These are phyloP conservation scores for Hybognathus amarus DNA, from an alignment of 2,797 vertebrate species.

Conservation along the genomic window DNA sequence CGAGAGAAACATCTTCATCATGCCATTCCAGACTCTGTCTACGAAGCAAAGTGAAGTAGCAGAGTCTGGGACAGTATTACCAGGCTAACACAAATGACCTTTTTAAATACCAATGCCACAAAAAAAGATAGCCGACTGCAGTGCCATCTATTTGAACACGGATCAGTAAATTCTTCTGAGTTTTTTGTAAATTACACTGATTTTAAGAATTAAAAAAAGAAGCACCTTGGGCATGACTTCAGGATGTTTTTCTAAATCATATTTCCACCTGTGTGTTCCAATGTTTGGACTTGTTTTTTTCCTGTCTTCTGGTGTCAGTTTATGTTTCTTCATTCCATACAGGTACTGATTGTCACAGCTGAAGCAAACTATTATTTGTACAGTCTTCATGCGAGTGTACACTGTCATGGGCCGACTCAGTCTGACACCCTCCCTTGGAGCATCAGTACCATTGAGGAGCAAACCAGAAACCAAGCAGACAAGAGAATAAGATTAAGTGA, in stretches of 20 bases:
- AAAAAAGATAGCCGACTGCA: background rate
- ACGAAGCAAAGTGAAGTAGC: no score
- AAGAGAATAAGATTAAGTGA: no score
- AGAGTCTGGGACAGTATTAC: no score
- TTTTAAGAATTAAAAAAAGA: background rate
- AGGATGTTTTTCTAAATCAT: background rate
- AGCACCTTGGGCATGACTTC: background rate
- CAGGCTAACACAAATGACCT: background rate
- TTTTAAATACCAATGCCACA: background rate
- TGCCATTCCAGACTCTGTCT: no score
- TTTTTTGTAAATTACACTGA: background rate
- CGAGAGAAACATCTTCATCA: no score
- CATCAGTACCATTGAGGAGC: no score
- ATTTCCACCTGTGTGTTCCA: background rate
- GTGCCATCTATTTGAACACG: background rate
- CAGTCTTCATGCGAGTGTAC: background rate
- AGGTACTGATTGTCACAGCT: background rate
- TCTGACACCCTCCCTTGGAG: no score
- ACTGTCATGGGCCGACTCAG: no score
- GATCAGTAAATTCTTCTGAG: background rate
- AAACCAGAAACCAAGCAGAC: no score
- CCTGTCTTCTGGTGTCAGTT: background rate
- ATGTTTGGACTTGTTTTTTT: background rate
- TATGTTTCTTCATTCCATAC: background rate
- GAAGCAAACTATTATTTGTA: background rate